These are phyloP conservation scores for Erynnis tages DNA, from an alignment of 2,888 invertebrate genomes.

Conservation along the genomic window DNA sequence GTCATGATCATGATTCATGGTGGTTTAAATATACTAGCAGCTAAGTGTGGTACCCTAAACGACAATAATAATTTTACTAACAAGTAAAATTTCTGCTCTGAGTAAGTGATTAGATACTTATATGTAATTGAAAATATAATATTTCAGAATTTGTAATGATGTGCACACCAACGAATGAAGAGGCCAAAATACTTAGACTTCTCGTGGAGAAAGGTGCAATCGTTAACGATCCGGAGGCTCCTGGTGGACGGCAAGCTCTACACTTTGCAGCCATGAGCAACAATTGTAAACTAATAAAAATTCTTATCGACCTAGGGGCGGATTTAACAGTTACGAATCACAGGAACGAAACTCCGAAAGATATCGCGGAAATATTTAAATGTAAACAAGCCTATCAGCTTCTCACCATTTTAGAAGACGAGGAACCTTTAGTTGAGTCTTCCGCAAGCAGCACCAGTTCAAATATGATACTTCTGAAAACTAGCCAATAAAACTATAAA, in stretches of 20 bases:
- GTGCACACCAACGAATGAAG: slow-evolving; percentile 57
- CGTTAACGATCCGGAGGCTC: slow-evolving; percentile 57
- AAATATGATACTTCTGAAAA: no score
- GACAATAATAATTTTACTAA: no score
- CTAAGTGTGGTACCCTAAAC: no score
- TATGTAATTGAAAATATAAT: neutral
- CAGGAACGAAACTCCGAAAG: slow-evolving; percentile 59
- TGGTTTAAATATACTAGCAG: no score
- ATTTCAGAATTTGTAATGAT: slow-evolving; percentile 67
- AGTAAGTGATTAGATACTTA: no score
- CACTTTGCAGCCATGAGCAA: slow-evolving; percentile 78
- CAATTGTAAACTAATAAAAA: slow-evolving; percentile 55
- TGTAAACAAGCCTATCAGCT: slow-evolving; percentile 51
- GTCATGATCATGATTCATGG: no score
- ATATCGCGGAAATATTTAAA: slow-evolving; percentile 57
- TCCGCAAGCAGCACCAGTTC: neutral
- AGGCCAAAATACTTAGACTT: slow-evolving; percentile 56
- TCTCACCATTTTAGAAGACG: slow-evolving; percentile 41
- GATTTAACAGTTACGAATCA: slow-evolving; percentile 53
- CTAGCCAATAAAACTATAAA: no score
- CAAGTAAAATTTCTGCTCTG: no score
- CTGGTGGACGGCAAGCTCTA: slow-evolving; percentile 69
- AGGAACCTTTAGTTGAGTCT: neutral
- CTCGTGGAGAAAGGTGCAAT: slow-evolving; percentile 58
- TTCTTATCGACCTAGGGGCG: slow-evolving; percentile 61